Base-by-base conservation (phyloP, 2,113 vertebrate genomes). In the Menidia beryllina region DNA sequence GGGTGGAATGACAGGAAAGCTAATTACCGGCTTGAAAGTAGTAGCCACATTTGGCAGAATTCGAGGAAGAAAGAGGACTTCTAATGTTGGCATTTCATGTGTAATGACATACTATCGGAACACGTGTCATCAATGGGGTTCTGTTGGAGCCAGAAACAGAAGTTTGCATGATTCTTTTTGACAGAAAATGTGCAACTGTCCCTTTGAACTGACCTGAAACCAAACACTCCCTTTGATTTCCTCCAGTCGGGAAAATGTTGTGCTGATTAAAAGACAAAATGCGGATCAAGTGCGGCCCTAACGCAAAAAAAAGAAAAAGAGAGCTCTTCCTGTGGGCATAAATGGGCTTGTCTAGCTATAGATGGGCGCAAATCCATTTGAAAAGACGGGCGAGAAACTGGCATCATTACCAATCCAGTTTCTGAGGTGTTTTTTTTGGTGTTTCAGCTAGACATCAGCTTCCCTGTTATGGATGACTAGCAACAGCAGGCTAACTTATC, bases 21-120 rank as follows among this genome's bases (percentile, higher is more conserved):
- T 81, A 57, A 81, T 80, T 70, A 75, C 41, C 75, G 69, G 74
- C 77, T 79, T 23, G 72, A 36, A 30, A 69, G 41, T 4, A 24
- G n/a, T 27, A 69, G 81, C 72, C n/a, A 56, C 21, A 19, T 75
- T 67, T 75, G 66, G 75, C 64, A 69, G 70, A 54, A 60, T 47
- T 50, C 26, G 50, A 58, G 30, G 49, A 70, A 72, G 26, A 70
- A 69, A 81, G 66, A 64, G 74, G 58, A 84, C 83, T 76, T 59
- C 30, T 76, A 75, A 75, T 81, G 77, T 83, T 71, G 54, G 2
- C 19, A 49, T 75, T 41, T 75, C 45, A 74, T 66, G 56, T 56
- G 62, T 39, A 7, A 15, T 21, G 17, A 64, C 58, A 47, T 65
- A 25, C 69, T 63, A 75, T 27, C 61, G 41, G n/a, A 65, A 19